phyloP scores from a whole-genome alignment of 2,113 vertebrate species.

The Sinosuthora webbiana region DNA sequence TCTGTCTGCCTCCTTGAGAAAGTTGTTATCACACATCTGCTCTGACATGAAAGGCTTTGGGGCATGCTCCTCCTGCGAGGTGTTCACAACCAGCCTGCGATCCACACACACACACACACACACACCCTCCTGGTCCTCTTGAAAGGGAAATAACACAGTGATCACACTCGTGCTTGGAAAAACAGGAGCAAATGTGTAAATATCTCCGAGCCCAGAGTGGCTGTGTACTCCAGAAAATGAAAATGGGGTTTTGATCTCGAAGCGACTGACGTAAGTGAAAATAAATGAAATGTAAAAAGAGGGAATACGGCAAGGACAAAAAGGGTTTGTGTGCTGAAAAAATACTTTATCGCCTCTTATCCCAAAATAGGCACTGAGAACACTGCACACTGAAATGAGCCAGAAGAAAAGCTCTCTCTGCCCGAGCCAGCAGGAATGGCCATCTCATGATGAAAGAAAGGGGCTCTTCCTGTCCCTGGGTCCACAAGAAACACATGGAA shows the following conservation, averaged over 20 bases:
- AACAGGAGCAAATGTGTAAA: background rate
- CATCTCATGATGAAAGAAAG: conserved; percentile 32
- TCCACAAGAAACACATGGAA: background rate
- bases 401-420: background rate
- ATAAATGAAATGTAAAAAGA: background rate
- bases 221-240: background rate
- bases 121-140: background rate
- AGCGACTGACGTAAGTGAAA: background rate
- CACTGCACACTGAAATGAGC: background rate
- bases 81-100: background rate
- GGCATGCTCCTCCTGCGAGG: background rate
- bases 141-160: background rate
- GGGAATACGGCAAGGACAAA: background rate
- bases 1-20: background rate
- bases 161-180: background rate
- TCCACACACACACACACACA: background rate
- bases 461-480: background rate
- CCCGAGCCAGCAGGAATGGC: background rate
- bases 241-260: background rate
- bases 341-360: background rate
- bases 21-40: background rate
- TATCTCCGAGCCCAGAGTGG: background rate
- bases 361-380: background rate
- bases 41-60: background rate
- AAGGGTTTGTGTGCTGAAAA: background rate